These are phyloP conservation scores for Cylindroiulus punctatus DNA, from an alignment of 2,888 invertebrate genomes.

Conservation along the genomic window DNA sequence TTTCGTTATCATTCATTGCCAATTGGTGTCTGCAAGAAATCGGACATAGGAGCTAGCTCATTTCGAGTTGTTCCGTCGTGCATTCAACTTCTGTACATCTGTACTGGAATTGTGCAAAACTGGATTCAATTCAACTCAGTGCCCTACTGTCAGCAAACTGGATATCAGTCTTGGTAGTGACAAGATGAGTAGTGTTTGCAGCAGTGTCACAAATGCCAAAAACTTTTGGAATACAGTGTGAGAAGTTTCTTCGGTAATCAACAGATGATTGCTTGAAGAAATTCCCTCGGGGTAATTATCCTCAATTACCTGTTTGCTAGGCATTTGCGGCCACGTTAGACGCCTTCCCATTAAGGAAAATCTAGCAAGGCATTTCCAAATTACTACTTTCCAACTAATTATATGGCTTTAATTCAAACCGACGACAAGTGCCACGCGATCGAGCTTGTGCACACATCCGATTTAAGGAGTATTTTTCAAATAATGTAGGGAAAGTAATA, in stretches of 20 bases:
- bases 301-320: neutral
- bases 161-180: neutral
- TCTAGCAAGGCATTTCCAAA: neutral
- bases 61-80: neutral
- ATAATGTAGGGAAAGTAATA: neutral
- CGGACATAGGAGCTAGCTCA: neutral
- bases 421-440: neutral
- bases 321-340: neutral
- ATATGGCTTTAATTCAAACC: neutral
- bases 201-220: neutral
- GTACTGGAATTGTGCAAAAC: neutral
- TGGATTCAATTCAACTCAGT: too few species aligned
- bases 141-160: too few species aligned
- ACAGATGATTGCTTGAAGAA: neutral
- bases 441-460: neutral
- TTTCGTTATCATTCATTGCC: conserved; percentile 28
- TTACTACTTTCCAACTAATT: neutral
- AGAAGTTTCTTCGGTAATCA: neutral
- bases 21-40: neutral
- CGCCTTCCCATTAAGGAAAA: neutral
- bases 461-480: neutral
- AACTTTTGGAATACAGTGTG: neutral
- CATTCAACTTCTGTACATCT: neutral
- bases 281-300: neutral
- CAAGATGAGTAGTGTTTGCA: neutral